phyloP scores from a whole-genome alignment of 1,140 invertebrate species.

The Drosophila nigrodunni region DNA sequence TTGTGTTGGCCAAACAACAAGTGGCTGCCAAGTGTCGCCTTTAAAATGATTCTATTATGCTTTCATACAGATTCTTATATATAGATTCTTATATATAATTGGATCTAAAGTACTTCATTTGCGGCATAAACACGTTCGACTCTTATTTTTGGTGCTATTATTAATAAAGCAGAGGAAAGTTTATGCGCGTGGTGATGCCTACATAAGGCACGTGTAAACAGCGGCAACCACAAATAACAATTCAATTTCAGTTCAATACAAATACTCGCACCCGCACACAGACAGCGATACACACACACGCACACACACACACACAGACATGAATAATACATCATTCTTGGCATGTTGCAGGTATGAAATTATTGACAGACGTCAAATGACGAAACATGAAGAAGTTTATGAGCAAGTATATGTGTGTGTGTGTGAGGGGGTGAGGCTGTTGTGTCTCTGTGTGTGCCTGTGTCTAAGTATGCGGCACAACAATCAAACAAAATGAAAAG shows the following conservation, averaged over 20 bases:
- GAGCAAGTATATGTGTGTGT: neutral
- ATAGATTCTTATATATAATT: slow-evolving; percentile 54
- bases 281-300: slow-evolving; percentile 33
- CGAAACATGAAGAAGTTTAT: slow-evolving; percentile 13
- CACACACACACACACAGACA: slow-evolving; percentile 25
- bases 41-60: slow-evolving; percentile 57
- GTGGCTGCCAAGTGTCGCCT: slow-evolving; percentile 26
- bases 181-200: slow-evolving; percentile 16
- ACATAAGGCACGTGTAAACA: slow-evolving; percentile 64
- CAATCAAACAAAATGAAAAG: slow-evolving; percentile 69
- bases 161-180: slow-evolving; percentile 59
- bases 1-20: slow-evolving; percentile 33
- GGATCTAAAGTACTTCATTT: slow-evolving; percentile 80
- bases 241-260: slow-evolving; percentile 75
- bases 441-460: slow-evolving; percentile 8
- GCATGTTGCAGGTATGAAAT: slow-evolving; percentile 47
- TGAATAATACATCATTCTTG: slow-evolving; percentile 39
- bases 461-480: slow-evolving; percentile 46
- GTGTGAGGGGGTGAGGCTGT: slow-evolving; percentile 13
- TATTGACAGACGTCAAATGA: slow-evolving; percentile 52
- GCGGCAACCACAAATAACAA: slow-evolving; percentile 64
- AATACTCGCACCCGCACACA: slow-evolving; percentile 48
- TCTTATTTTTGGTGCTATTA: slow-evolving; percentile 37
- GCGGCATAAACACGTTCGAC: slow-evolving; percentile 71
- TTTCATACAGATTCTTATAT: slow-evolving; percentile 38